Base-by-base conservation (phyloP, 1,140 invertebrate species). In the Ephestia elutella region DNA sequence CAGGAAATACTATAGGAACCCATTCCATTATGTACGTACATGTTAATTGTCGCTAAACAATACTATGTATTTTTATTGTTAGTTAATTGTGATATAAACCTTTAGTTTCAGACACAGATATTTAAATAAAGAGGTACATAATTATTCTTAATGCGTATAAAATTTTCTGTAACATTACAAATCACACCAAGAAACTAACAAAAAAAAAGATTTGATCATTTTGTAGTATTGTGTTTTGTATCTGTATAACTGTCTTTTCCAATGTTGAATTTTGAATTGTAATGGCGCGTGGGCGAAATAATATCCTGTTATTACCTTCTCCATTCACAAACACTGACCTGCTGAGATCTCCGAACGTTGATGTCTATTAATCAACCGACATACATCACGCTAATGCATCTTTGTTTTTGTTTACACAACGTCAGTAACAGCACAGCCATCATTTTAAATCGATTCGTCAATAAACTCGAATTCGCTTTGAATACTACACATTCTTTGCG, bases 391-490 rank as follows among this genome's bases (percentile, higher is more conserved):
- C 66, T 72, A 70, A 75, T 75, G 67, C 67, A 68, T 54, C 59
- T 54, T 63, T 66, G 60, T 74, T 65, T 67, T 68, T 71, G 65
- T 73, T 67, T 70, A 73, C 58, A n/a, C 25, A 62, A 64, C 61
- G 60, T 65, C 62, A 63, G 28, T 55, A 13, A 50, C 17, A 19
- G 32, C 25, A 30, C 28, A 32, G 30, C 49, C 5, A 20, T 20
- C 20, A n/a, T 25, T 53, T 21, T 5, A 18, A 53, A 53, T 53
- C 50, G 49, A 50, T 20, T 50, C 18, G n/a, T 50, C 49, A 25
- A 53, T 25, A 25, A 25, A 53, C 30, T 32, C 30, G n/a, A n/a
- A 53, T 25, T 53, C 19, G 50, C 50, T 25, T 2, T 5, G n/a
- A 53, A 53, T 25, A 53, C 20, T 21, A 49, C 18, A 25, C 54